Conservation (phyloP, 2,888 invertebrate genomes). For the Choristoneura rosaceana region DNA sequence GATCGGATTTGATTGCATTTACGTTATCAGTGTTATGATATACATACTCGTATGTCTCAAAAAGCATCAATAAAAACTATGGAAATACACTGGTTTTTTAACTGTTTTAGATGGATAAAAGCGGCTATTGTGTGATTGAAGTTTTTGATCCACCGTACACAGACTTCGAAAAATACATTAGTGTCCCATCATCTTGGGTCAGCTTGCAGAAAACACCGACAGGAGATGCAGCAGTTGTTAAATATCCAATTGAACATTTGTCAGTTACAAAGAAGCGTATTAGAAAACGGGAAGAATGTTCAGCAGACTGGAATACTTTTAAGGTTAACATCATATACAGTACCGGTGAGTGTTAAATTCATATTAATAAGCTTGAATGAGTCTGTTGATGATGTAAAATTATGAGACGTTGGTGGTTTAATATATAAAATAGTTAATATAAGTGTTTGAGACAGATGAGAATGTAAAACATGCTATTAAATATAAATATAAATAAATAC, state of each 20-base stretch:
- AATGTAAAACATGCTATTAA: too few species aligned
- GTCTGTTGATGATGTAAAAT: too few species aligned
- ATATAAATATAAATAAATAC: too few species aligned
- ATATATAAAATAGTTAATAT: too few species aligned
- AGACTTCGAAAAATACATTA: background rate
- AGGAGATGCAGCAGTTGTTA: background rate
- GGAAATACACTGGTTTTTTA: background rate
- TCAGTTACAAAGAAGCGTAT: background rate
- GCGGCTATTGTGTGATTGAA: background rate
- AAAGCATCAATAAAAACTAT: too few species aligned
- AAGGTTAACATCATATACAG: background rate
- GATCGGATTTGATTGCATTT: too few species aligned
- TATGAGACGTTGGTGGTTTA: too few species aligned
- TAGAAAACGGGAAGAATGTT: background rate
- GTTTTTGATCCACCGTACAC: conserved; percentile 4
- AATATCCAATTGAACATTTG: background rate
- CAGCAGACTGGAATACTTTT: background rate
- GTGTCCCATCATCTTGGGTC: background rate
- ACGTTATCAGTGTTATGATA: too few species aligned
- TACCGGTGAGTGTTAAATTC: background rate
- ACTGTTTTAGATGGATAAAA: background rate
- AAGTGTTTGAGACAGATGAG: too few species aligned
- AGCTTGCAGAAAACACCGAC: background rate
- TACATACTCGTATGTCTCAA: background rate
- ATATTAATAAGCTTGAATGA: too few species aligned